These are phyloP conservation scores for Coilia nasus DNA, from an alignment of 2,797 vertebrate species.

Conservation along the genomic window DNA sequence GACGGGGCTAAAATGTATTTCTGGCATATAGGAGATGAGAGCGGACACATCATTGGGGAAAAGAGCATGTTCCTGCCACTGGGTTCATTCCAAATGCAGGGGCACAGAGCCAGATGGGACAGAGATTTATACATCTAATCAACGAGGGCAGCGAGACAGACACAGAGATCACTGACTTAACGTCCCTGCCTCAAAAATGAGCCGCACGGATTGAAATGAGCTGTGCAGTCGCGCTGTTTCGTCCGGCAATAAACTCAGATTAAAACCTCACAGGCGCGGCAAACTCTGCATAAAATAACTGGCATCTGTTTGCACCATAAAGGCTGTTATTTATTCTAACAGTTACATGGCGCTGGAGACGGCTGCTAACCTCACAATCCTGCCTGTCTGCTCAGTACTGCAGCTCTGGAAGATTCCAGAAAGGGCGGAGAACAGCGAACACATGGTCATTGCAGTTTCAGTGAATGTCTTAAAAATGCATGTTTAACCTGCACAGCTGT, in stretches of 20 bases:
- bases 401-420: slow-evolving; percentile 33
- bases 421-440: slow-evolving; percentile 45
- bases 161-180: slow-evolving; percentile 30
- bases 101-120: slow-evolving; percentile 31
- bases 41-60: background rate
- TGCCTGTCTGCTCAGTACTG: background rate
- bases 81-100: slow-evolving; percentile 34
- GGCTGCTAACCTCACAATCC: slow-evolving; percentile 32
- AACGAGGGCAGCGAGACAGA: slow-evolving; percentile 26
- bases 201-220: slow-evolving; percentile 40
- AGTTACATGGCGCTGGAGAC: slow-evolving; percentile 48
- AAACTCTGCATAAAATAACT: slow-evolving; percentile 43
- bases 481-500: slow-evolving; percentile 19
- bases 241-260: slow-evolving; percentile 46
- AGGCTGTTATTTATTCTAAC: slow-evolving; percentile 13
- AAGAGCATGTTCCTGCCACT: background rate
- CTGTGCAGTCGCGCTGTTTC: slow-evolving; percentile 39
- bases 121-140: slow-evolving; percentile 36
- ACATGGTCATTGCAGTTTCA: slow-evolving; percentile 59
- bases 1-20: slow-evolving; percentile 57
- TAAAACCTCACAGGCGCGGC: slow-evolving; percentile 45
- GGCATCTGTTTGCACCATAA: slow-evolving; percentile 54
- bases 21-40: slow-evolving; percentile 19
- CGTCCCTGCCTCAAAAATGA: slow-evolving; percentile 29
- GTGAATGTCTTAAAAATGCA: slow-evolving; percentile 58